Conservation (phyloP, 92 coral and sea anemone species). For the Palythoa caribaeorum region DNA sequence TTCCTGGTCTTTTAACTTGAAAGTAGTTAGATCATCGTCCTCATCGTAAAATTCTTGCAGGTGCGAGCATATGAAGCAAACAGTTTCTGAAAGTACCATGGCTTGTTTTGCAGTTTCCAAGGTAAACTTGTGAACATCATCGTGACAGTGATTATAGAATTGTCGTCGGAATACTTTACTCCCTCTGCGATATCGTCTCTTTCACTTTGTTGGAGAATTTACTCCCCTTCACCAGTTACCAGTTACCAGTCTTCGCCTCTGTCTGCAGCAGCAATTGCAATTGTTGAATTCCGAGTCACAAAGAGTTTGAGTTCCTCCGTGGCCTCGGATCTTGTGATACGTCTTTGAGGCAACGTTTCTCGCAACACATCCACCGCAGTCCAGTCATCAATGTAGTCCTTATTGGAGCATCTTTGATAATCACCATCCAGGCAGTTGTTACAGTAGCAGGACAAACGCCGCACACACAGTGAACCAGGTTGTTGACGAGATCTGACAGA, state of each 20-base stretch:
- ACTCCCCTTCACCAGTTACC: conserved; percentile 15
- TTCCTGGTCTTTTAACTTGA: not conserved
- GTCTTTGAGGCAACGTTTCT: conserved; percentile 12
- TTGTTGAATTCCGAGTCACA: conserved; percentile 19
- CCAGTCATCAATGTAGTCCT: conserved; percentile 5
- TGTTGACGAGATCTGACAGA: no score
- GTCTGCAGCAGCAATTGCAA: conserved; percentile 60
- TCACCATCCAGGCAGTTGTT: not conserved
- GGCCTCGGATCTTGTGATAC: not conserved
- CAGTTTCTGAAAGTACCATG: not conserved
- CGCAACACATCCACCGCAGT: not conserved
- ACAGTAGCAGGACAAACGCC: no score
- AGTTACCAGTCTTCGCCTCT: conserved; percentile 54
- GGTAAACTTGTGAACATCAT: no score
- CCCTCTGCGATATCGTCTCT: not conserved
- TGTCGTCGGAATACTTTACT: not conserved
- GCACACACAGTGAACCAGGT: no score
- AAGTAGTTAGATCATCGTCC: not conserved
- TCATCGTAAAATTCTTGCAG: not conserved
- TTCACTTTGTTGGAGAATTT: conserved; percentile 1
- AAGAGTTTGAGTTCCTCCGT: no score
- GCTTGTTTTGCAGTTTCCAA: not conserved
- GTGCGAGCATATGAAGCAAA: not conserved
- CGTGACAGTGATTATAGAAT: no score
- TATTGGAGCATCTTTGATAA: not conserved